Evolutionary conservation across 2,113 vertebrate genomes (phyloP).

Genomic region (Penelope pileata): DNA sequence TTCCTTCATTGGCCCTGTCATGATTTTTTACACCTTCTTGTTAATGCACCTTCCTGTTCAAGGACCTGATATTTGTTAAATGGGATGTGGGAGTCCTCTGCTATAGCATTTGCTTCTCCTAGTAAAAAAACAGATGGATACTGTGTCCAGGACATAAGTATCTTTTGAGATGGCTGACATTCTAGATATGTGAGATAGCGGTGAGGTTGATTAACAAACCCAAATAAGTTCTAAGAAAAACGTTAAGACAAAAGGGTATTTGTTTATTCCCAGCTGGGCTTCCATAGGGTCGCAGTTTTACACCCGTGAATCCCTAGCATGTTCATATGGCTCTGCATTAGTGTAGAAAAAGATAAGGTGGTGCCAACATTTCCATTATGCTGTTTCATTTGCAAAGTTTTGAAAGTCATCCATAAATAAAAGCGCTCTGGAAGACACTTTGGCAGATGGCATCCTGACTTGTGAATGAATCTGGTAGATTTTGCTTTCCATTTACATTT

Average conservation of each 20-base stretch:
- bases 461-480: background rate
- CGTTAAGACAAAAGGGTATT: background rate
- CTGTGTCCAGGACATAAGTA: background rate
- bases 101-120: background rate
- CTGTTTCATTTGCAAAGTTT: constrained; percentile 24
- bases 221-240: background rate
- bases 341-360: constrained; percentile 25
- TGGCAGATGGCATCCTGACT: constrained; percentile 37
- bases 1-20: background rate
- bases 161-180: background rate
- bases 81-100: background rate
- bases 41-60: constrained; percentile 12
- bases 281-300: background rate
- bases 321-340: background rate
- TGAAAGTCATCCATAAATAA: constrained; percentile 49
- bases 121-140: background rate
- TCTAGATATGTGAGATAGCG: constrained; percentile 4
- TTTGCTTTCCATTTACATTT: constrained; percentile 39
- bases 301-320: background rate
- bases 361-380: constrained; percentile 46
- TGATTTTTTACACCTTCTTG: background rate
- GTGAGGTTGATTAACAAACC: background rate
- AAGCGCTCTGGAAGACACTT: constrained; percentile 31
- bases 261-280: background rate
- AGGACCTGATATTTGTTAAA: background rate